Evolutionary conservation across 1,140 invertebrate genomes (phyloP).

Genomic region (Drosophila yakuba): DNA sequence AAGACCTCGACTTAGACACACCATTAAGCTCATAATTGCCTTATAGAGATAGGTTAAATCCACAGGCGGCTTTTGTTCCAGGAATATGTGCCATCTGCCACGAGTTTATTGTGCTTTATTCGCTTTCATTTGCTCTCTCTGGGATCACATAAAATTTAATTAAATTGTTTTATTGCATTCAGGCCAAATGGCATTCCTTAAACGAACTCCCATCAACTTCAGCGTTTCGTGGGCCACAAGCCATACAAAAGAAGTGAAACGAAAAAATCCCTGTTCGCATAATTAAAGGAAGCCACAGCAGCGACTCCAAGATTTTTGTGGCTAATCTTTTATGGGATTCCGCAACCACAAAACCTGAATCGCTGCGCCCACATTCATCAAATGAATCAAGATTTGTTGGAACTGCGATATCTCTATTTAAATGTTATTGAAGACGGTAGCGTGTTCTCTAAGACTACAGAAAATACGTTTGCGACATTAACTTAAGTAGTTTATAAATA

Average conservation of each 20-base stretch:
- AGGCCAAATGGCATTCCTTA: slow-evolving; percentile 56
- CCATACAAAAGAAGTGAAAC: slow-evolving; percentile 31
- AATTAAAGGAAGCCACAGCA: slow-evolving; percentile 52
- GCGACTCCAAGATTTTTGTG: slow-evolving; percentile 45
- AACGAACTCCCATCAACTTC: slow-evolving; percentile 29
- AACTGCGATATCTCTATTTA: slow-evolving; percentile 4
- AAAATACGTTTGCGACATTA: no score
- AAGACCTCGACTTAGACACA: slow-evolving; percentile 11
- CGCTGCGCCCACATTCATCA: slow-evolving; percentile 21
- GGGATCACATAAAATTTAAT: slow-evolving; percentile 72
- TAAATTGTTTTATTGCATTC: slow-evolving; percentile 74
- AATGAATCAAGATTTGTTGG: slow-evolving; percentile 22
- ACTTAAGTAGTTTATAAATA: neutral
- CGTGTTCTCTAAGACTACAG: no score
- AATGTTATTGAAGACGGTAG: no score
- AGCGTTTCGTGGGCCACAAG: slow-evolving; percentile 4
- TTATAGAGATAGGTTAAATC: slow-evolving; percentile 33
- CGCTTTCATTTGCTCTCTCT: slow-evolving; percentile 69
- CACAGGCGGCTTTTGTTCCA: slow-evolving; percentile 1
- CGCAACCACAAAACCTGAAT: slow-evolving; percentile 11
- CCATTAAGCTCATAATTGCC: slow-evolving; percentile 72
- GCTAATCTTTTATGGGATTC: slow-evolving; percentile 68
- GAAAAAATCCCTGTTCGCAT: slow-evolving; percentile 49
- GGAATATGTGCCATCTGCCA: slow-evolving; percentile 54
- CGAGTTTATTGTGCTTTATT: slow-evolving; percentile 73